Conservation (phyloP, 2,888 invertebrate species). For the Agonum fuliginosum region DNA sequence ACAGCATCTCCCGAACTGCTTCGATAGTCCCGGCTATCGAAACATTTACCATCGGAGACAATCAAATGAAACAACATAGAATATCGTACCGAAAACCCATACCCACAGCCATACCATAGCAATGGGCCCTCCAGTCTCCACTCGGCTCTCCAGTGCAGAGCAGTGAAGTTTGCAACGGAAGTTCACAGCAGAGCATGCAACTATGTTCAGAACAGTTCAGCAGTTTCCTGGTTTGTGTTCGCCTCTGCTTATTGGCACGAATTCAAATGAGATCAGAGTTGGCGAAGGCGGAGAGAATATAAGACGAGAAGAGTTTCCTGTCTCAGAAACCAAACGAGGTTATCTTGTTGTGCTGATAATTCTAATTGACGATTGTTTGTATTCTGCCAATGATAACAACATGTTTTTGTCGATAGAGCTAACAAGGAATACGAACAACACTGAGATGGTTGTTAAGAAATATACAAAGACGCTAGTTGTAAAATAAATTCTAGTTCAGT, state of each 20-base stretch:
- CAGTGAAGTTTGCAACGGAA: conserved; percentile 57
- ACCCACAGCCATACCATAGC: neutral
- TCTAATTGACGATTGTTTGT: conserved; percentile 21
- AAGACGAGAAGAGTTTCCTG: conserved; percentile 10
- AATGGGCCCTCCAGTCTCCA: too few relatives aligned
- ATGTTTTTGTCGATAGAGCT: too few relatives aligned
- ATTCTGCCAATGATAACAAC: neutral
- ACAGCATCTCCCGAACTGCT: too few relatives aligned
- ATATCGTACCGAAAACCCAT: neutral
- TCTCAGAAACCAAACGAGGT: neutral
- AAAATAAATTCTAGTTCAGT: too few relatives aligned
- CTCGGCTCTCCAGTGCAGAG: neutral
- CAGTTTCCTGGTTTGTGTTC: conserved; percentile 38
- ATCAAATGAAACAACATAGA: conserved; percentile 31
- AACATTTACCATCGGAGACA: conserved; percentile 36
- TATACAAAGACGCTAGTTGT: too few relatives aligned
- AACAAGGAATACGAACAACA: too few relatives aligned
- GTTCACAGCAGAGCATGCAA: conserved; percentile 42
- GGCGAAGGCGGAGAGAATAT: conserved; percentile 11
- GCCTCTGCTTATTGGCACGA: conserved; percentile 53
- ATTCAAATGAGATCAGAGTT: conserved; percentile 53
- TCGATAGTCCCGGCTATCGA: conserved; percentile 17
- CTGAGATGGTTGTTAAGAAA: too few relatives aligned
- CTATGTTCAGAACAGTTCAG: conserved; percentile 54
- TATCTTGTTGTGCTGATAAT: conserved; percentile 24